phyloP scores from a whole-genome alignment of 2,888 invertebrate genomes.

The Hoplodrina blanda region DNA sequence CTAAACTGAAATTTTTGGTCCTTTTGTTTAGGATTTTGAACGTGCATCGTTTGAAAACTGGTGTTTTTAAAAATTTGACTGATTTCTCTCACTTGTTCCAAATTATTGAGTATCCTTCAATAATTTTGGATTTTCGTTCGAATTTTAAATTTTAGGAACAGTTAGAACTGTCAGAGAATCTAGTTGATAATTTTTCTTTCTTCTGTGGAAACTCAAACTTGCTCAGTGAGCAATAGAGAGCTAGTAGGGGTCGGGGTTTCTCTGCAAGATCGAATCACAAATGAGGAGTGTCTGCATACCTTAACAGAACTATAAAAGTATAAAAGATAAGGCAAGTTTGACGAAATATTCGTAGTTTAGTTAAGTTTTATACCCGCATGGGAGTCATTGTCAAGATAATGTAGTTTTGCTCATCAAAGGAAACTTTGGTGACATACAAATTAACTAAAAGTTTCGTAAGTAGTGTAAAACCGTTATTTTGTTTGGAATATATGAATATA shows the following conservation, averaged over 20 bases:
- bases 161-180: too few species aligned
- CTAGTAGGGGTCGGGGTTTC: too few species aligned
- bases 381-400: slow-evolving; percentile 20
- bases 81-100: background rate
- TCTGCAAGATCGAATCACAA: too few species aligned
- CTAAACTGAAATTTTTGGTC: slow-evolving; percentile 35
- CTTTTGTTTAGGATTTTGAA: slow-evolving; percentile 34
- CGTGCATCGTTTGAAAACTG: slow-evolving; percentile 25
- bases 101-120: background rate
- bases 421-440: slow-evolving; percentile 24
- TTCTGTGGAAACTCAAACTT: too few species aligned
- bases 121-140: background rate
- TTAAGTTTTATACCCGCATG: slow-evolving; percentile 32
- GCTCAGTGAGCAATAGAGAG: too few species aligned
- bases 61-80: background rate
- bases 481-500: background rate
- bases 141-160: too few species aligned
- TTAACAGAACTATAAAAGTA: background rate
- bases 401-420: slow-evolving; percentile 8
- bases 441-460: slow-evolving; percentile 19
- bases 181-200: too few species aligned
- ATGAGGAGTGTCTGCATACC: background rate
- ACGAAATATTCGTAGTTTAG: slow-evolving; percentile 11
- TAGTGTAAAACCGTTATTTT: background rate
- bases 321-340: slow-evolving; percentile 21